Evolutionary conservation across 2,113 vertebrate genomes (phyloP).

Genomic region (Gymnogyps californianus): DNA sequence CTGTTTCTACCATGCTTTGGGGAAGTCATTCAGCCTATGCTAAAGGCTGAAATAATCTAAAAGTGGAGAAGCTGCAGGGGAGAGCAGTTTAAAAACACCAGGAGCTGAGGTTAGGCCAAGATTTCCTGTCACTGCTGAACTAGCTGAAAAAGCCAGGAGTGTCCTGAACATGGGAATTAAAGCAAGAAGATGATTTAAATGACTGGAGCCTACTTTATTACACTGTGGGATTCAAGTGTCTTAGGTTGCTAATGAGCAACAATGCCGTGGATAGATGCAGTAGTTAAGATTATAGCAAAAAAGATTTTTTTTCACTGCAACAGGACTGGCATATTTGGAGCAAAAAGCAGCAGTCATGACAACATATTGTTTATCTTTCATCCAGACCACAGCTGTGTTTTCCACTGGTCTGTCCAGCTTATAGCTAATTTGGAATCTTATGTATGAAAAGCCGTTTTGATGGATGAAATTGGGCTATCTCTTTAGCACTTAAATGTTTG

Average conservation of each 20-base stretch:
- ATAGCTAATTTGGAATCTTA: not conserved
- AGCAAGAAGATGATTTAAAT: not conserved
- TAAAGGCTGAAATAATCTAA: not conserved
- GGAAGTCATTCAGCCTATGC: not conserved
- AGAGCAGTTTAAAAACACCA: not conserved
- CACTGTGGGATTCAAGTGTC: fast-evolving
- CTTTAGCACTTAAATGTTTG: constrained; percentile 19
- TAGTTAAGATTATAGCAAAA: not conserved
- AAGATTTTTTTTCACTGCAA: not conserved
- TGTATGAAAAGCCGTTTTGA: not conserved
- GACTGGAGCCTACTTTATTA: not conserved
- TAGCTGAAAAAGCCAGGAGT: not conserved
- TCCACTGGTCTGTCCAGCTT: constrained; percentile 8
- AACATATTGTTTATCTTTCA: not conserved
- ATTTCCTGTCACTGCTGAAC: constrained; percentile 3
- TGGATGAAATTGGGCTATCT: not conserved
- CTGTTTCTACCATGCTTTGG: not conserved
- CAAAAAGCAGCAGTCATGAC: constrained; percentile 25
- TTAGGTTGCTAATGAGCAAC: not conserved
- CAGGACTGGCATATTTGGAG: constrained; percentile 25
- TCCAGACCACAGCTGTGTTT: constrained; percentile 27
- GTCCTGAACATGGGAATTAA: not conserved
- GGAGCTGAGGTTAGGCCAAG: not conserved
- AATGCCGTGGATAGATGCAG: not conserved
- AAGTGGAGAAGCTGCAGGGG: not conserved